Evolutionary conservation across 2,888 invertebrate species (phyloP), one percentile per base, ranked within the genome.

Genomic region (Athetis lepigone): DNA sequence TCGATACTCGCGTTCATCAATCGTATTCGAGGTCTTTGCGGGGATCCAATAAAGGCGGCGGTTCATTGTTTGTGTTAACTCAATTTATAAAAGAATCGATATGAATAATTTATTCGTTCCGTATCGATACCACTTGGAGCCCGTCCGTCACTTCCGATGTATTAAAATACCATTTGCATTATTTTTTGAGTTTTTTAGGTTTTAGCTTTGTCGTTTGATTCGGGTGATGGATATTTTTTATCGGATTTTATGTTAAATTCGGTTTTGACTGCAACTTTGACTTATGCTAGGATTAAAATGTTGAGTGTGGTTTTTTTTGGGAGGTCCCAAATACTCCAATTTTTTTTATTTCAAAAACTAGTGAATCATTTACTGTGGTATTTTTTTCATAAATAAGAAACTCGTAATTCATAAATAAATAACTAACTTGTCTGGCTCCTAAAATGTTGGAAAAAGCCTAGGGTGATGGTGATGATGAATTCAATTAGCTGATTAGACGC

Each of bases 81-180:
- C 73, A 69, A 75, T 80, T 82, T 75, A 80, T 71, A 71, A 81
- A 79, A 81, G 80, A 79, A 80, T 73, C 57, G 64, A 68, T 62
- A 80, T 80, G 80, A 80, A 82, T 82, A 72, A 81, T 77, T 80
- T 75, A 81, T 81, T 23, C 51, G 23, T 46, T 47, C 23, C 9
- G 47, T 74, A 70, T 70, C 62, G 66, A 52, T 70, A 77, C 59
- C 58, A 63, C 27, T 69, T 60, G 25, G 50, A 43, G 62, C 54
- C 49, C 52, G 39, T 37, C 13, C 40, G 54, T 40, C 59, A 72
- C 57, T 72, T 73, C 23, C 36, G 42, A 71, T 45, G 56, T 76
- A 76, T 73, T 76, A 56, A 51, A 76, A 63, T 76, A 71, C 16
- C 23, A 57, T 71, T 57, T 37, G 70, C 70, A 75, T 70, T 50